A percentile compares a stretch with the other conserved stretches of the same genome.
Evolutionary conservation across 1,140 invertebrate species (phyloP).

Genomic region (Saccostrea glomerata): DNA sequence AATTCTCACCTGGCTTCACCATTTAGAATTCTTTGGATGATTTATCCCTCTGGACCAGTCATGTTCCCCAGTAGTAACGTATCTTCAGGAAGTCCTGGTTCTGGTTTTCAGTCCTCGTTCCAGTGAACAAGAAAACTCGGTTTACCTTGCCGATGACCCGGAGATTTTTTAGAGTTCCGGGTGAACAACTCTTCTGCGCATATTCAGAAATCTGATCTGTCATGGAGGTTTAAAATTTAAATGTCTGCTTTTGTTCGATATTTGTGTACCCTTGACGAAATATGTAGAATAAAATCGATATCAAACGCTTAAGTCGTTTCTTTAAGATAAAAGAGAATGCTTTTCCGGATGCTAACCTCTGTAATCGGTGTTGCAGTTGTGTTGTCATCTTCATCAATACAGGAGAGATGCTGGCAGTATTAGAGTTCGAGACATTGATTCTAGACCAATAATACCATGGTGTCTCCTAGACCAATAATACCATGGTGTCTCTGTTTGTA

Average conservation of each 20-base stretch:
- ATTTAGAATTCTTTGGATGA: not conserved
- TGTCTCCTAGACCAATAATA: too few species aligned
- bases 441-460: too few species aligned
- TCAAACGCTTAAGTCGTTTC: not conserved
- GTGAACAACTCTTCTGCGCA: conserved; percentile 11
- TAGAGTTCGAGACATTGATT: too few species aligned
- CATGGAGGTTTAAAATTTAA: not conserved
- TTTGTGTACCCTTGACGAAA: conserved; percentile 7
- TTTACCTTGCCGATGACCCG: conserved; percentile 34
- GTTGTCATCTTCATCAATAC: too few species aligned
- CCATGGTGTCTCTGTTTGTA: too few species aligned
- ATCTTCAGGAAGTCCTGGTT: not conserved
- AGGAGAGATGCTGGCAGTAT: too few species aligned
- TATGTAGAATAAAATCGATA: conserved; percentile 8
- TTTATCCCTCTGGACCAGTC: not conserved
- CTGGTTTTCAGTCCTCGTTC: not conserved
- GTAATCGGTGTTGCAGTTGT: too few species aligned
- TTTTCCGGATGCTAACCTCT: too few species aligned
- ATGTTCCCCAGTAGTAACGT: not conserved
- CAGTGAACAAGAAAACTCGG: not conserved
- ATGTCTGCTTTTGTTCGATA: conserved; percentile 15
- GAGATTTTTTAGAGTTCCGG: conserved; percentile 19
- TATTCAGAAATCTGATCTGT: not conserved
- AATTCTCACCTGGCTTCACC: conserved; percentile 5
- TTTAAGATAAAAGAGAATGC: too few species aligned